Evolutionary conservation across 2,113 vertebrate species (phyloP).

Genomic region (Zosterops hypoxanthus): DNA sequence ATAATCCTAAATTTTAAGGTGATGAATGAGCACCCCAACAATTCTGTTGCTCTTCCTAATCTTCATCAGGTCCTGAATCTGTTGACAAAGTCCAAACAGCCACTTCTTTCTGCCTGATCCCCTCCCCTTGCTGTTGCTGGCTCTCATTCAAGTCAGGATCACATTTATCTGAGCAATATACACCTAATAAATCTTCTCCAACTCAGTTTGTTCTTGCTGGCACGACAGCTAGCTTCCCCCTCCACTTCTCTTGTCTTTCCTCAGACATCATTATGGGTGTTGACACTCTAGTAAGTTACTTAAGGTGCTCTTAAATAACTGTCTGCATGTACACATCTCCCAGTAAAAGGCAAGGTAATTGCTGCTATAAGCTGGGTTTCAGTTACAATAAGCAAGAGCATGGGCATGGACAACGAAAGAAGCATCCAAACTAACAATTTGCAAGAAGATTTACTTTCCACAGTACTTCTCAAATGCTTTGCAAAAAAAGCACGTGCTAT

Average conservation of each 20-base stretch:
- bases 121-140: constrained; percentile 53
- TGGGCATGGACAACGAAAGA: not conserved
- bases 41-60: constrained; percentile 33
- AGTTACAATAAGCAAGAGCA: not conserved
- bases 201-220: constrained; percentile 35
- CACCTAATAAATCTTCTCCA: constrained; percentile 51
- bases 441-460: not conserved
- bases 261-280: constrained; percentile 56
- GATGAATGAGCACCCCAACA: constrained; percentile 4
- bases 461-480: not conserved
- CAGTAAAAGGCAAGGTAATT: not conserved
- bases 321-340: constrained; percentile 3
- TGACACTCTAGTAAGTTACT: constrained; percentile 50
- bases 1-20: constrained; percentile 19
- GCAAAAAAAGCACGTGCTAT: not conserved
- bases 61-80: not conserved
- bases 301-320: constrained; percentile 43
- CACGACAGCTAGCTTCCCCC: constrained; percentile 40
- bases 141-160: constrained; percentile 40
- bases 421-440: not conserved
- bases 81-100: constrained; percentile 17
- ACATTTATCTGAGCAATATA: constrained; percentile 50
- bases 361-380: not conserved
- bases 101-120: constrained; percentile 41
- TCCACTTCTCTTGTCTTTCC: constrained; percentile 46